phyloP scores from a whole-genome alignment of 2,797 vertebrate species.

The Gastrophryne carolinensis region DNA sequence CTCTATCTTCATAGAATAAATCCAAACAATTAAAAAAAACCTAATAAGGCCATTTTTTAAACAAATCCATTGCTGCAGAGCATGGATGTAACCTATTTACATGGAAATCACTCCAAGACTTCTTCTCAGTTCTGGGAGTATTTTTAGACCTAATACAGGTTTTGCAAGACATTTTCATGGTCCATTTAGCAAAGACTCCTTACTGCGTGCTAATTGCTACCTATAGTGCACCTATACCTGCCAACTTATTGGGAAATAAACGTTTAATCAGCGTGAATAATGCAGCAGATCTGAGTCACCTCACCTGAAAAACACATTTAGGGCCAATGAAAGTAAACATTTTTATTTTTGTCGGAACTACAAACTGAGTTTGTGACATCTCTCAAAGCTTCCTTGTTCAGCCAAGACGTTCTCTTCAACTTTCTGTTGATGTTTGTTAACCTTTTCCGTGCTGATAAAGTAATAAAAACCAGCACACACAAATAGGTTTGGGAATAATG shows the following conservation, averaged over 20 bases:
- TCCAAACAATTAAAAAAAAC: no score
- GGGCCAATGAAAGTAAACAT: neutral
- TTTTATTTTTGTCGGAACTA: neutral
- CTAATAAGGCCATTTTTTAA: no score
- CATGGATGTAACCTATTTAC: no score
- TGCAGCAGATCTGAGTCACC: neutral
- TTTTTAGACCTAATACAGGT: neutral
- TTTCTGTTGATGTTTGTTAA: no score
- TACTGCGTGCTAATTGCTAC: slow-evolving; percentile 5
- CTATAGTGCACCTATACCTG: neutral
- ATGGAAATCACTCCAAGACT: no score
- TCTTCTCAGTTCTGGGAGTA: neutral
- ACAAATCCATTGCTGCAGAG: no score
- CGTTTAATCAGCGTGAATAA: neutral
- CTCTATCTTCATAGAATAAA: no score
- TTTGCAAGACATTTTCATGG: neutral
- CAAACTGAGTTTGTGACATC: neutral
- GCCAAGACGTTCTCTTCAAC: no score
- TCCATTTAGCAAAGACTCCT: slow-evolving; percentile 3
- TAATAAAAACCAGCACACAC: no score
- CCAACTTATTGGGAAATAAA: neutral
- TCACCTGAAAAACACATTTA: neutral
- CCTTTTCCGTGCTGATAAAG: no score
- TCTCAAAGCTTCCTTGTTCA: neutral
- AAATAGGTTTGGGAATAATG: no score